Percentiles rank a stretch among this genome's conserved stretches.
Conservation (phyloP, 1,140 invertebrate species). For the Drosophila watanabei region DNA sequence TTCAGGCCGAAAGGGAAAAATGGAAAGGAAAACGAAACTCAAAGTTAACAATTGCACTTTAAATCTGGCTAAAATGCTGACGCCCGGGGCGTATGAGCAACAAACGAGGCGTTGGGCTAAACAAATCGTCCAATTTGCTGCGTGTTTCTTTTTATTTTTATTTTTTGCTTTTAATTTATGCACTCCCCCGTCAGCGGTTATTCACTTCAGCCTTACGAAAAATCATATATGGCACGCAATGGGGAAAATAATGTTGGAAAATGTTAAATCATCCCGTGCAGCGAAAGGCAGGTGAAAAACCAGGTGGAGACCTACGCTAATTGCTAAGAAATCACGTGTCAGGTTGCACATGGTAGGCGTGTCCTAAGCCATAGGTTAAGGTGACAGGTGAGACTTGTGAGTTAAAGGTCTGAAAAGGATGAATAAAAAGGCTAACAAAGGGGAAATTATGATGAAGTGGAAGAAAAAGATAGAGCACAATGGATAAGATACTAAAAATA, state of each 20-base stretch:
- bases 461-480: background rate
- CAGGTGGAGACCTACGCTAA: conserved; percentile 43
- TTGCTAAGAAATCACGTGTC: conserved; percentile 75
- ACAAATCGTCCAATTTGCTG: conserved; percentile 64
- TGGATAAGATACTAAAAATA: background rate
- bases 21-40: conserved; percentile 10
- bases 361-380: conserved; percentile 18
- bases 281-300: conserved; percentile 20
- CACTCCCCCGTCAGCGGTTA: conserved; percentile 58
- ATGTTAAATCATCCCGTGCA: conserved; percentile 37
- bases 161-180: conserved; percentile 49
- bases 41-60: conserved; percentile 39
- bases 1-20: conserved; percentile 26
- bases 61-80: conserved; percentile 41
- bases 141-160: conserved; percentile 13
- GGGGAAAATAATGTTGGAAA: conserved; percentile 39
- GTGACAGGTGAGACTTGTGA: conserved; percentile 22
- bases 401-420: conserved; percentile 1
- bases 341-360: conserved; percentile 26
- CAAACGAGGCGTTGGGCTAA: conserved; percentile 65
- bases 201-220: conserved; percentile 47
- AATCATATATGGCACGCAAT: conserved; percentile 68
- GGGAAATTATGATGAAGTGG: background rate
- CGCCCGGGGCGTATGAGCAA: conserved; percentile 68
- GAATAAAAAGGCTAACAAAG: conserved; percentile 7